Conservation (phyloP, 2,797 vertebrate species). For the Benthosema pterotum region DNA sequence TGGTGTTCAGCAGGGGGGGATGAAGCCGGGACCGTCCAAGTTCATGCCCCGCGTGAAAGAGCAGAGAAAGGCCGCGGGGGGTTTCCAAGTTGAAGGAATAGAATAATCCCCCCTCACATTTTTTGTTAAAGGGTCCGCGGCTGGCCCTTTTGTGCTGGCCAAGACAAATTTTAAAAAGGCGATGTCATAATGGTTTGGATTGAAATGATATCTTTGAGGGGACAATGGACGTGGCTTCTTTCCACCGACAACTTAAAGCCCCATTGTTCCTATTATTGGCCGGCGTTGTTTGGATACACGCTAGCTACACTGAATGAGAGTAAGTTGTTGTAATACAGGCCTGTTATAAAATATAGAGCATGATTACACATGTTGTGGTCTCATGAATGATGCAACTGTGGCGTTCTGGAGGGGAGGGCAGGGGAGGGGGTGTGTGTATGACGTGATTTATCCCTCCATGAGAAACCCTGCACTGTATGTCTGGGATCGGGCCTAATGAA, state of each 20-base stretch:
- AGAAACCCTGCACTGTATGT: conserved; percentile 1
- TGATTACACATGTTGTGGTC: conserved; percentile 75
- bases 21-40: conserved; percentile 85
- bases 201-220: conserved; percentile 80
- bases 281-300: conserved; percentile 81
- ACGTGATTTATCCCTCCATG: conserved; percentile 23
- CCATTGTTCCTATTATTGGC: conserved; percentile 81
- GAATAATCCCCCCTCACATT: conserved; percentile 90
- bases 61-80: conserved; percentile 79
- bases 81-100: conserved; percentile 74
- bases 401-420: conserved; percentile 16
- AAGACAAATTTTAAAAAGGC: conserved; percentile 81
- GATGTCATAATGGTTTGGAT: conserved; percentile 83
- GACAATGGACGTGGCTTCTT: conserved; percentile 82
- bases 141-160: conserved; percentile 81
- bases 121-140: conserved; percentile 83
- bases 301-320: conserved; percentile 78
- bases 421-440: no score
- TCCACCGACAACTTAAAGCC: conserved; percentile 81
- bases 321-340: conserved; percentile 79
- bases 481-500: background rate
- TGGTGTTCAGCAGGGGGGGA: conserved; percentile 86
- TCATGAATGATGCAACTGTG: conserved; percentile 64
- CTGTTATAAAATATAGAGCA: conserved; percentile 81
- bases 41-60: conserved; percentile 90